Evolutionary conservation across 1,140 invertebrate genomes (phyloP).

Genomic region (Triops cancriformis): DNA sequence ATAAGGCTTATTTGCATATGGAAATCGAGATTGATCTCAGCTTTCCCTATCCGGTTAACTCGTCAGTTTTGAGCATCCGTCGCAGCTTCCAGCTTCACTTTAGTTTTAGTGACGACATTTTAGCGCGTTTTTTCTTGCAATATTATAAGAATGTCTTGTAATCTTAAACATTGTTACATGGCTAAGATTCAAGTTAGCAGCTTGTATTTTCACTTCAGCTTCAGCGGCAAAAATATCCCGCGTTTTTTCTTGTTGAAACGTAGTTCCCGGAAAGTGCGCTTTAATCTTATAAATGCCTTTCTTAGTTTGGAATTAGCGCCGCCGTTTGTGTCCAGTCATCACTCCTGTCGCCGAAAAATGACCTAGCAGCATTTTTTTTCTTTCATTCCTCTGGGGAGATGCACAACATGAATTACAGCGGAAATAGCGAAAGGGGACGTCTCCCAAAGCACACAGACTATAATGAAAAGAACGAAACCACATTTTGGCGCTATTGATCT

Average conservation of each 20-base stretch:
- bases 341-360: neutral
- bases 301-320: neutral
- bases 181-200: too few relatives aligned
- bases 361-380: neutral
- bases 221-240: too few relatives aligned
- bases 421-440: neutral
- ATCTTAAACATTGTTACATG: too few relatives aligned
- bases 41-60: neutral
- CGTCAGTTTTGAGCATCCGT: neutral
- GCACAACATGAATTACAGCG: neutral
- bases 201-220: too few relatives aligned
- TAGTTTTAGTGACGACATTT: too few relatives aligned
- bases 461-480: neutral
- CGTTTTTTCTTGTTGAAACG: too few relatives aligned
- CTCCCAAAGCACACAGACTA: neutral
- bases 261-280: too few relatives aligned
- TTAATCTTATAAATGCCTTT: too few relatives aligned
- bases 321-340: neutral
- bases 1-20: constrained; percentile 6
- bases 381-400: neutral
- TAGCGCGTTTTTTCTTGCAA: too few relatives aligned
- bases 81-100: neutral
- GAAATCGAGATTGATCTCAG: constrained; percentile 1
- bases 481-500: neutral
- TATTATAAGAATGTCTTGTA: too few relatives aligned